These are phyloP conservation scores for Gymnocheta viridis DNA, from an alignment of 2,888 invertebrate genomes.

Conservation along the genomic window DNA sequence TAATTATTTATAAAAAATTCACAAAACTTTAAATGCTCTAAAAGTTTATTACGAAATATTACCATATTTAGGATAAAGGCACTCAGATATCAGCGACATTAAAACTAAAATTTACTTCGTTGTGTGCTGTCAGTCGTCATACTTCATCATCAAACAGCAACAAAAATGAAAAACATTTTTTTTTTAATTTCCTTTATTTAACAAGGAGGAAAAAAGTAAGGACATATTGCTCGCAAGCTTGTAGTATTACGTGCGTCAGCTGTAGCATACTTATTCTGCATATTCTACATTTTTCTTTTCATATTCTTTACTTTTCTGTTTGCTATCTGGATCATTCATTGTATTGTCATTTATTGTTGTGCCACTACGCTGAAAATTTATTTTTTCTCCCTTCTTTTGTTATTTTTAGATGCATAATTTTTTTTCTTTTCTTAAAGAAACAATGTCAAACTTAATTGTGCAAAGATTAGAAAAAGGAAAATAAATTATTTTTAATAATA, in stretches of 20 bases:
- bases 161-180: background rate
- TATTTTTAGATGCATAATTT: slow-evolving; percentile 22
- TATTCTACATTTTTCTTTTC: slow-evolving; percentile 8
- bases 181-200: slow-evolving; percentile 5
- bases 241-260: slow-evolving; percentile 35
- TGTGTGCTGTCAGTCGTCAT: slow-evolving; percentile 23
- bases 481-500: slow-evolving; percentile 30
- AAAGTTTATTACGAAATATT: slow-evolving; percentile 31
- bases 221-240: slow-evolving; percentile 15
- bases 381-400: background rate
- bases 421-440: slow-evolving; percentile 45
- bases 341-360: slow-evolving; percentile 3
- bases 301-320: background rate
- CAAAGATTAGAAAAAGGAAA: slow-evolving; percentile 13
- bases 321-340: slow-evolving; percentile 17
- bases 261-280: slow-evolving; percentile 20
- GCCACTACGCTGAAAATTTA: background rate
- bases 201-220: slow-evolving; percentile 6
- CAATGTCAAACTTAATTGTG: slow-evolving; percentile 50
- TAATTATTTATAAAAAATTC: slow-evolving; percentile 12
- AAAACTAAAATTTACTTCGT: background rate
- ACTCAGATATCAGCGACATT: slow-evolving; percentile 23
- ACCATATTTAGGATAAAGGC: slow-evolving; percentile 26
- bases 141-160: slow-evolving; percentile 27
- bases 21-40: slow-evolving; percentile 22